These are phyloP conservation scores for Drosophila meridiana DNA, from an alignment of 2,888 invertebrate species.

Conservation along the genomic window DNA sequence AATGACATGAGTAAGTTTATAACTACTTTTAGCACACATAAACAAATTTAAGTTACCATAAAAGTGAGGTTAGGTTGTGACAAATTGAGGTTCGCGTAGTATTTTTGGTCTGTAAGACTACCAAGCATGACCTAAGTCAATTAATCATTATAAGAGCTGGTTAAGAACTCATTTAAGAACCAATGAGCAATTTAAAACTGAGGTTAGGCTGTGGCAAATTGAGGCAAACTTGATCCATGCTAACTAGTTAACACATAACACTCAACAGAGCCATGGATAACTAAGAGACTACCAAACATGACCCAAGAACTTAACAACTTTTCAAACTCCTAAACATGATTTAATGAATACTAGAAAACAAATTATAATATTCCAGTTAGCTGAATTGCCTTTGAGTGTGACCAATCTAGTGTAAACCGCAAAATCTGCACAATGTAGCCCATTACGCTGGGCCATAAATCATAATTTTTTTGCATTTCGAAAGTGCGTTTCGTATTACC, in stretches of 20 bases:
- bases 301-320: background rate
- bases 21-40: background rate
- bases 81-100: constrained; percentile 12
- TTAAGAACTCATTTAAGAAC: constrained; percentile 20
- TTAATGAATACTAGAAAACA: constrained; percentile 14
- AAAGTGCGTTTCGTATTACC: constrained; percentile 79
- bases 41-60: background rate
- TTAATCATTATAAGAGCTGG: constrained; percentile 4
- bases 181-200: background rate
- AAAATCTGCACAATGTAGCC: constrained; percentile 23
- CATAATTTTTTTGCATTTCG: constrained; percentile 59
- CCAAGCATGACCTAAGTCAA: background rate
- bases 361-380: constrained; percentile 9
- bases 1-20: background rate
- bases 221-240: background rate
- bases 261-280: too few relatives aligned
- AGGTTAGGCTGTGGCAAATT: constrained; percentile 2
- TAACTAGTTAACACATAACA: background rate
- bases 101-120: background rate
- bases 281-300: background rate
- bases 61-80: constrained; percentile 23
- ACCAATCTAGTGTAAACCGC: constrained; percentile 14
- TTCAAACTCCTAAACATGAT: constrained; percentile 15
- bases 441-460: constrained; percentile 42
- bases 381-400: constrained; percentile 6